These are phyloP conservation scores for Orientallactaga sibirica DNA, from an alignment of 2,797 vertebrate species.

Conservation along the genomic window DNA sequence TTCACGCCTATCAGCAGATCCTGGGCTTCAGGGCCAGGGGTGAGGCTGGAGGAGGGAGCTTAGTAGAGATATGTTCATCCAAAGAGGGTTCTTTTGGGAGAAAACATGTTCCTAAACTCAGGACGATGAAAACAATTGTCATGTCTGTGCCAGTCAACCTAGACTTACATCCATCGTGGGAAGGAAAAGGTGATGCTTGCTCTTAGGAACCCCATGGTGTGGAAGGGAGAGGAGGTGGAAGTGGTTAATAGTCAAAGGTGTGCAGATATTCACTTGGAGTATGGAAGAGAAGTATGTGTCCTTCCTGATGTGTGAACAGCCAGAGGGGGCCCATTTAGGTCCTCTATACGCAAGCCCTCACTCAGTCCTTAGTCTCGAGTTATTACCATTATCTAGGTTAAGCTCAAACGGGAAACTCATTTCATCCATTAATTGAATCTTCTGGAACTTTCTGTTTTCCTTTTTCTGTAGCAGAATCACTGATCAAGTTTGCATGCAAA, in stretches of 20 bases:
- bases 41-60: conserved; percentile 70
- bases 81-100: conserved; percentile 11
- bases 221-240: background rate
- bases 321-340: background rate
- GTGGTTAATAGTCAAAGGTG: background rate
- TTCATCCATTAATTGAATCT: background rate
- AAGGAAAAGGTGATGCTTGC: background rate
- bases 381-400: background rate
- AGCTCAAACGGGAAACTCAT: conserved; percentile 35
- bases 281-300: background rate
- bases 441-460: background rate
- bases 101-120: conserved; percentile 34
- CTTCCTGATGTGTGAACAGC: background rate
- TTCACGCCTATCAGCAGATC: conserved; percentile 47
- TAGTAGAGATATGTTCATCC: conserved; percentile 55
- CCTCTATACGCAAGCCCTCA: background rate
- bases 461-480: background rate
- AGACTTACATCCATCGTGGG: background rate
- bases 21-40: conserved; percentile 62
- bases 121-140: conserved; percentile 56
- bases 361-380: background rate
- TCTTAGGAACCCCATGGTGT: background rate
- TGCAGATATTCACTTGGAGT: background rate
- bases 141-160: background rate
- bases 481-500: background rate